Percentiles rank a stretch among this genome's conserved stretches.
Evolutionary conservation across 2,888 invertebrate species (phyloP).

Genomic region (Rugalucina vietnamica): DNA sequence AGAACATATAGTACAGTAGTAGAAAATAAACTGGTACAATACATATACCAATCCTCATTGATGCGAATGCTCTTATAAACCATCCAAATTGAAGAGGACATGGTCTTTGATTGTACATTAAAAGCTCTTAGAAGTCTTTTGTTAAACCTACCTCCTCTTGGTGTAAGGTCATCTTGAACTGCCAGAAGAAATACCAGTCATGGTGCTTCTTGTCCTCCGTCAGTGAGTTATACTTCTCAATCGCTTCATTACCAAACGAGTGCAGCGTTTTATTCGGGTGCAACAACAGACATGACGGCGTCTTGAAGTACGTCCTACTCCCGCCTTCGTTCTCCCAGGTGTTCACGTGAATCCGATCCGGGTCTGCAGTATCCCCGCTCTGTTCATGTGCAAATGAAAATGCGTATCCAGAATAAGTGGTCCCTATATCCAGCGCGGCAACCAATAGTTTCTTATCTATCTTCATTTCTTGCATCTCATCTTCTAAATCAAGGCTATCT

Average conservation of each 20-base stretch:
- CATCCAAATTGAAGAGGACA: too few relatives aligned
- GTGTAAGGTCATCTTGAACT: constrained; percentile 37
- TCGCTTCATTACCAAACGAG: constrained; percentile 32
- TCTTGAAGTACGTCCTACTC: constrained; percentile 5
- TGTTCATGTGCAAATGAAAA: constrained; percentile 35
- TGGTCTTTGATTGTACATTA: too few relatives aligned
- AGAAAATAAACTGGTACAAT: too few relatives aligned
- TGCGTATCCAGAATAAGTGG: constrained; percentile 33
- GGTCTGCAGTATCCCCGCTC: not conserved
- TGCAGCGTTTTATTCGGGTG: constrained; percentile 18
- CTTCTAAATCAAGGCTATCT: not conserved
- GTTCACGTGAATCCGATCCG: constrained; percentile 21
- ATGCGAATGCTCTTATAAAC: too few relatives aligned
- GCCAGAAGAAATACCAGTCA: constrained; percentile 29
- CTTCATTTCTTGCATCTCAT: not conserved
- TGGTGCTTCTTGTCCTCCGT: not conserved
- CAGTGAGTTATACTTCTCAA: constrained; percentile 10
- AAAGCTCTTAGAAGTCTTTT: too few relatives aligned
- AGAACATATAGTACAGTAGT: too few relatives aligned
- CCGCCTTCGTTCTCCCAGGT: constrained; percentile 19
- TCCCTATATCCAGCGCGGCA: constrained; percentile 35
- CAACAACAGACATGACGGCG: constrained; percentile 27
- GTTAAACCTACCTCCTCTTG: constrained; percentile 20
- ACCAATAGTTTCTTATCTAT: constrained; percentile 2
- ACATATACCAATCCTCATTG: too few relatives aligned